Base-by-base conservation (phyloP, 2,888 invertebrate species). In the Phyto melanocephala region DNA sequence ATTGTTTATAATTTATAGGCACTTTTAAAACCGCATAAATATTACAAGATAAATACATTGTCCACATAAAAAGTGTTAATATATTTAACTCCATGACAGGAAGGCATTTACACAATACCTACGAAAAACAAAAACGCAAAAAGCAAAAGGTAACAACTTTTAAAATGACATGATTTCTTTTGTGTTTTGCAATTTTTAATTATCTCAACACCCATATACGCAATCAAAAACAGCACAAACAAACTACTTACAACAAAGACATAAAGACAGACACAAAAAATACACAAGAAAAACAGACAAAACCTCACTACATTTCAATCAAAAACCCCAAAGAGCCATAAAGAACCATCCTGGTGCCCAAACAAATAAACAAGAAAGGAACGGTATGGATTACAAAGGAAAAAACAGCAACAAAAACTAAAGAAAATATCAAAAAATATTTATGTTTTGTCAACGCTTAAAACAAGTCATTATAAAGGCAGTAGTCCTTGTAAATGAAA, bases 401-500 rank as follows among this genome's bases (percentile, higher is more conserved):
- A 76, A 60, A 60, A 15, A 58, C 45, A 33, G 28, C 40, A 11
- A 20, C 15, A 7, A 47, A 45, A 15, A 52, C n/a, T 40, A 72
- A 56, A 50, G 22, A 71, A 60, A 50, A 60, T 78, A 67, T 71
- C 45, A n/a, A 74, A 76, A 76, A 68, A 75, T 82, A 82, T 82
- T 79, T 82, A 82, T 79, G 79, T 82, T 82, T 79, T 79, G 79
- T 79, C 75, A 79, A 79, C 82, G 82, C 75, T 82, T 76, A 82
- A 82, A 82, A 82, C 82, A 79, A 82, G 82, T 82, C 82, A 79
- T 82, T 82, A 82, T 79, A 79, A 76, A 82, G 71, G 79, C 79
- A 82, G 82, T 82, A 82, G 79, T 82, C 82, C 79, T 82, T 82
- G 79, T 79, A 79, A 82, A 72, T 79, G 75, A 63, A 50, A 60